A percentile compares a stretch with the other conserved stretches of the same genome.
phyloP scores from a whole-genome alignment of 23 tunicate species.

The Diplosoma virens region DNA sequence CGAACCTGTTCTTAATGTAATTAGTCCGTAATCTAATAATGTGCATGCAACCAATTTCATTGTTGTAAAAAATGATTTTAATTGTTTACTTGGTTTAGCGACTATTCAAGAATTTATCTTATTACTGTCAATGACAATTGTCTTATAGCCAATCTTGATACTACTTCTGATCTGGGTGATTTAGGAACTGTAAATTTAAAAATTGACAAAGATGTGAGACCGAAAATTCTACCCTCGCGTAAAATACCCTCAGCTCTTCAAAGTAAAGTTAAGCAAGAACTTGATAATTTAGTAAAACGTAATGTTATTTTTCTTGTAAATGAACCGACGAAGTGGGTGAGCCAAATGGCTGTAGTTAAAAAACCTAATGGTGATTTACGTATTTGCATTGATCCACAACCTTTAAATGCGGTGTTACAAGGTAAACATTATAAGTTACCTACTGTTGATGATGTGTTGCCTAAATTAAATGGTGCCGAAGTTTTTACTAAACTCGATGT shows the following conservation, averaged over 20 bases:
- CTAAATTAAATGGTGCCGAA: conserved; percentile 20
- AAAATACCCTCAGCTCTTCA: conserved; percentile 10
- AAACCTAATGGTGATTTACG: too few species aligned
- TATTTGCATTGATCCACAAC: too few species aligned
- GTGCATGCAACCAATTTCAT: background rate
- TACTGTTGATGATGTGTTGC: too few species aligned
- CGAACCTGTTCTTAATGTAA: background rate
- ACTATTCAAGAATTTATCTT: background rate
- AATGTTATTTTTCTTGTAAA: background rate
- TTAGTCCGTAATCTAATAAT: background rate
- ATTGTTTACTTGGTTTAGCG: conserved; percentile 2
- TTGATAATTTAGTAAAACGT: background rate
- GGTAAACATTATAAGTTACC: too few species aligned
- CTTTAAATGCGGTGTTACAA: too few species aligned
- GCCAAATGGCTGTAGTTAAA: too few species aligned
- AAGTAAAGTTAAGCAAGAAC: conserved; percentile 1
- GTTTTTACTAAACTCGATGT: conserved; percentile 19
- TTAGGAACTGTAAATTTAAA: background rate
- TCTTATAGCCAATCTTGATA: background rate
- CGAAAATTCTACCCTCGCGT: background rate
- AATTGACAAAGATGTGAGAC: conserved; percentile 1
- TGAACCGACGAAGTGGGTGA: too few species aligned
- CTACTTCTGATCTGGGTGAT: background rate
- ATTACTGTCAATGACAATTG: background rate
- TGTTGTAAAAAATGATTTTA: conserved; percentile 18